Base-by-base conservation (phyloP, 2,113 vertebrate genomes). In the Python bivittatus region DNA sequence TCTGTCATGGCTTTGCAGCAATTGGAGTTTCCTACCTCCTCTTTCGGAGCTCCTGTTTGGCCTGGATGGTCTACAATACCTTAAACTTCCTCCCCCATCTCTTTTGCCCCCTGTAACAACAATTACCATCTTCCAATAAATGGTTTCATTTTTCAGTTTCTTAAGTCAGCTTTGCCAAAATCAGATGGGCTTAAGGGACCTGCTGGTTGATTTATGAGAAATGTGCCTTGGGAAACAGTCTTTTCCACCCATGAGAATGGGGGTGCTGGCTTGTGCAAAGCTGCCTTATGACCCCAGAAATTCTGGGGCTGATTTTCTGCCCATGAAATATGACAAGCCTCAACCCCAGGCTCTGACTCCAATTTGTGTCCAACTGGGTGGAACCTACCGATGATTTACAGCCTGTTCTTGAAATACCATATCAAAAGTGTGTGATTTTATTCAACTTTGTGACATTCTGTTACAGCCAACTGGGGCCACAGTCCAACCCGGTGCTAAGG, bases 191-290 rank as follows among this genome's bases (percentile, higher is more conserved):
- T 93, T 53, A 95, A 95, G 96, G 93, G 94, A 96, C 94, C 93
- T 94, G 94, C 92, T 97, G 96, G 96, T 90, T 97, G 97, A 97
- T 97, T 97, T 97, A 97, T 12, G 84, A 83, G 0, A 44, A 88
- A 95, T 89, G 92, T 91, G 93, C 91, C 93, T 89, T 95, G 94
- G 94, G 95, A 97, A 96, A 96, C 94, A 92, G 93, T 91, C 42
- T 96, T 94, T 96, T 96, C 96, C 95, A 96, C 94, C 93, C 94
- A 96, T 93, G 94, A 95, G 95, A 0, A 0, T 95, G 95, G 95
- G 94, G 96, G 96, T 95, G 92, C 56, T 95, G 94, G 90, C 44
- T 53, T 1, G 91, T 85, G 88, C 17, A 0, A 0, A 61, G 92
- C 85, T 33, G 93, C 88, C 42, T 27, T 38, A 22, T 61, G 57